Evolutionary conservation across 64 coral and sea anemone genomes (phyloP), one percentile per base, ranked within the genome.

Genomic region (Astreopora myriophthalma): DNA sequence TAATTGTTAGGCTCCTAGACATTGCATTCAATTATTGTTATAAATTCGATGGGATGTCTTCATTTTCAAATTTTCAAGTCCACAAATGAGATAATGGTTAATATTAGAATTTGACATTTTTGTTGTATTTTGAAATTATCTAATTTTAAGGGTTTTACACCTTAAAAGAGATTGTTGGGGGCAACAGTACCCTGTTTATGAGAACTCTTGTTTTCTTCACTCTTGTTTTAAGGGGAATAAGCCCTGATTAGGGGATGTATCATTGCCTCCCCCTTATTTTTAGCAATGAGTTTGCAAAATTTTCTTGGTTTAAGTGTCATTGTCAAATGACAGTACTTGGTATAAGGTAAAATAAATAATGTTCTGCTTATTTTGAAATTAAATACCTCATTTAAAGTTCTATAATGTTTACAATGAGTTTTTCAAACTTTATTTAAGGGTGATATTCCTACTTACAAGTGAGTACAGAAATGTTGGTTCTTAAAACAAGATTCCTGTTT

Each of bases 401-500:
- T 8, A 10, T 13, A 30, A 28, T 24, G 31, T 27, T 70, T 33
- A 70, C 13, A 31, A 5, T 31, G 30, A 70, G 27, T 8, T 28
- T 73, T 34, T 13, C 17, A 37, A 73, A 5, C 20, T 27, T 69
- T 69, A 12, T 31, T 69, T 69, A 32, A 32, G 32, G 66, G 1
- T 69, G 22, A 69, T 33, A 73, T 30, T 16, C 34, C 69, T 73
- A 1, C 17, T 12, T 37, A 73, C 34, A 36, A 73, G 69, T 37
- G 28, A 20, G 30, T 73, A 20, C 16, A 13, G 28, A 0, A 73
- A 8, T 8, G 34, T 20, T 13, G 1, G 8, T 73, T 73, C 69
- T 73, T 73, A 73, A 73, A 73, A 37, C 28, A 73, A 73, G 69
- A 31, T 2, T 73, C 69, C 69, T 73, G 37, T 37, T 73, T 73